Base-by-base conservation (phyloP, 2,797 vertebrate genomes). In the Scyliorhinus canicula region DNA sequence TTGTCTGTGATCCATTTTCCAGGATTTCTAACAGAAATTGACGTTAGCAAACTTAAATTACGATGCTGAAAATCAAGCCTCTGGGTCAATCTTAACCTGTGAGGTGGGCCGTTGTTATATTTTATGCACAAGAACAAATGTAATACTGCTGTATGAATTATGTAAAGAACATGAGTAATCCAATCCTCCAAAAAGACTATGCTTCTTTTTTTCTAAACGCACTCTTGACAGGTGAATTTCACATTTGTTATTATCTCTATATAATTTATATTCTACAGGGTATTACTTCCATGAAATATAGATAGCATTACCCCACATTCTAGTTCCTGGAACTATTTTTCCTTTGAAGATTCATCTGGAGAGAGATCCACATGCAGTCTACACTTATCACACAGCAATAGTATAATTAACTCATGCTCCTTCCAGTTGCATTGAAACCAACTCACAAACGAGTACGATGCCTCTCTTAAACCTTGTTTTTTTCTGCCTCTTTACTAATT, bases 211-310 rank as follows among this genome's bases (percentile, higher is more conserved):
- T 26, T 44, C 40, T 65, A 65, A 91, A 91, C 44, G 88, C 21
- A 65, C 88, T 65, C 88, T 91, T 91, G 88, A 91, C 60, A 91
- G 88, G 88, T 63, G 65, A 91, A n/a, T 65, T 91, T 91, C 88
- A 63, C 88, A 91, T 91, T 91, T 91, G 88, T 91, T 91, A 91
- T 91, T 91, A 57, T 65, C 88, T 65, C 88, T 91, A 26, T 91
- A 91, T 91, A 91, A 91, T 91, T 91, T 65, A 91, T 91, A 91
- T 91, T 44, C 88, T 65, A 91, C 88, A 65, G 26, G 60, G 88
- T 65, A 63, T 63, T 65, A 65, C 88, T 91, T 91, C 57, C 57
- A 91, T 91, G 57, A 65, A 91, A 91, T 91, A 91, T 91, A 65
- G 57, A 91, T 91, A 63, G n/a, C n/a, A 57, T 91, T 57, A 65